Conservation (phyloP, 2,113 vertebrate species). For the Rhagologus leucostigma region DNA sequence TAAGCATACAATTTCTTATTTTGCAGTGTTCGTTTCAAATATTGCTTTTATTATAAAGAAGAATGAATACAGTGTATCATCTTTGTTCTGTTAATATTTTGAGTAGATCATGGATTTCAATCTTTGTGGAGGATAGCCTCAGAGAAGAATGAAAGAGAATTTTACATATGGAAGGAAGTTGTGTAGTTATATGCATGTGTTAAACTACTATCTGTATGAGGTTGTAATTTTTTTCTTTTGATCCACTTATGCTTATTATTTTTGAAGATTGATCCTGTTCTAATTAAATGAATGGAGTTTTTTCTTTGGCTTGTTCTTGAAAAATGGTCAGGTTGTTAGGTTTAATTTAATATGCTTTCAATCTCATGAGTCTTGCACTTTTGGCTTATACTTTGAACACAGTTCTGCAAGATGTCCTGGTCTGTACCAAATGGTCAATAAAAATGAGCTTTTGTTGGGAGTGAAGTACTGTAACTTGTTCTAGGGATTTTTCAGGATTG, state of each 20-base stretch:
- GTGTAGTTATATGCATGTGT: not conserved
- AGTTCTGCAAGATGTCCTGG: not conserved
- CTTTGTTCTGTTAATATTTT: slow-evolving; percentile 34
- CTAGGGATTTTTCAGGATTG: not conserved
- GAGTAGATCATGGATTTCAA: not conserved
- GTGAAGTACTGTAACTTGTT: not conserved
- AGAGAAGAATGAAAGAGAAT: slow-evolving; percentile 6
- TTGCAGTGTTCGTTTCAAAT: not conserved
- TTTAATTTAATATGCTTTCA: not conserved
- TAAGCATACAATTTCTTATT: not conserved
- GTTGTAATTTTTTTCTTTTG: not conserved
- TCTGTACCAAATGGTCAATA: not conserved
- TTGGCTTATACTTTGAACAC: not conserved
- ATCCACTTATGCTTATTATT: not conserved
- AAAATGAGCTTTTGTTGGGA: not conserved
- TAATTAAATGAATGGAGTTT: not conserved
- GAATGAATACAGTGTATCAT: not conserved
- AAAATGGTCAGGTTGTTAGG: not conserved
- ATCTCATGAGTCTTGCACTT: not conserved
- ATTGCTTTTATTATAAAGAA: not conserved
- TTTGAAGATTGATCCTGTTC: not conserved
- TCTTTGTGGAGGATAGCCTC: not conserved
- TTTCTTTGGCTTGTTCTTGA: not conserved
- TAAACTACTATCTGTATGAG: not conserved
- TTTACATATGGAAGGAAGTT: not conserved